Evolutionary conservation across 1,140 invertebrate species (phyloP).

Genomic region (Thrips palmi): DNA sequence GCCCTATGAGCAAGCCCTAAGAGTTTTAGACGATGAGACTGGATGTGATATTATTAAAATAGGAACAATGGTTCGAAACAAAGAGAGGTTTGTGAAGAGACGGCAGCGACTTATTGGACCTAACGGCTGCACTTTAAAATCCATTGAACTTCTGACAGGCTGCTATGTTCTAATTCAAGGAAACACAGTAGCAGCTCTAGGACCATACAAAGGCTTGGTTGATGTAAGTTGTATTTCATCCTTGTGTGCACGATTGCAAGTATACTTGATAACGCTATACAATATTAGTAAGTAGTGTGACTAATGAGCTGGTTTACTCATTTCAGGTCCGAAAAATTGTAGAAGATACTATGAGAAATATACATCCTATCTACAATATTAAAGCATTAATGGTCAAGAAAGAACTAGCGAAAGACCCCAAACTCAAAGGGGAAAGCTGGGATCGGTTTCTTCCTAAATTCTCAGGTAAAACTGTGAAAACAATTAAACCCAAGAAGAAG

Average conservation of each 20-base stretch:
- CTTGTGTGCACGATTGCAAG: no score
- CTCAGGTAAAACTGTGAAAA: slow-evolving; percentile 76
- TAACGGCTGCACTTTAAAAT: slow-evolving; percentile 92
- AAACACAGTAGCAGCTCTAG: slow-evolving; percentile 90
- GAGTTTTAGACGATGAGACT: slow-evolving; percentile 74
- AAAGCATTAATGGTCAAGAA: slow-evolving; percentile 96
- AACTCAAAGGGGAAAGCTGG: slow-evolving; percentile 90
- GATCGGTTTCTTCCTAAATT: slow-evolving; percentile 93
- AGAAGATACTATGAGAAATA: slow-evolving; percentile 96
- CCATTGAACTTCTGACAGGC: slow-evolving; percentile 92
- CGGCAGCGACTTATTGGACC: slow-evolving; percentile 89
- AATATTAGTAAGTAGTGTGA: not conserved
- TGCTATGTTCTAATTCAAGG: slow-evolving; percentile 97
- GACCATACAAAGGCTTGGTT: slow-evolving; percentile 84
- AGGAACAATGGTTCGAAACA: slow-evolving; percentile 72
- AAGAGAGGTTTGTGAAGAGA: slow-evolving; percentile 91
- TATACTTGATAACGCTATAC: not conserved
- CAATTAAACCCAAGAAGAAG: slow-evolving; percentile 69
- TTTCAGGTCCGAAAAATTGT: slow-evolving; percentile 67
- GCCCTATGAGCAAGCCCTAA: slow-evolving; percentile 83
- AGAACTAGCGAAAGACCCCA: slow-evolving; percentile 83
- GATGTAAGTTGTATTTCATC: slow-evolving; percentile 42
- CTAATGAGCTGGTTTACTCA: slow-evolving; percentile 11
- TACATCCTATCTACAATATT: slow-evolving; percentile 99
- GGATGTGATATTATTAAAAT: slow-evolving; percentile 97